Evolutionary conservation across 1,140 invertebrate genomes (phyloP).

Genomic region (Helicoverpa zea): DNA sequence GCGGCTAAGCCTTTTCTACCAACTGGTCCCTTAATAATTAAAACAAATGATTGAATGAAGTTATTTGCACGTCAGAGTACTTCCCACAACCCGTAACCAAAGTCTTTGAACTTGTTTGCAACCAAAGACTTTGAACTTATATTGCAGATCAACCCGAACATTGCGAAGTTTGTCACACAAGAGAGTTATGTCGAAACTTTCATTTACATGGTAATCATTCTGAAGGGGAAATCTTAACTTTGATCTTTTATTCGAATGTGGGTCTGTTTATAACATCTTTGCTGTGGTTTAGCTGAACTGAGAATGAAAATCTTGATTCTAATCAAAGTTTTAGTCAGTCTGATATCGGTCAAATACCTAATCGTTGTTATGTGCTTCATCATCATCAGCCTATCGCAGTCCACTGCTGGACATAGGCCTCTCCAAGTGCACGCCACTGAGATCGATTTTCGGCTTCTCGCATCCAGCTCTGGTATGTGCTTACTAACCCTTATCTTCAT

Average conservation of each 20-base stretch:
- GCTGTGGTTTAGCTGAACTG: not conserved
- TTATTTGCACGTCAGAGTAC: not conserved
- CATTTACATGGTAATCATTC: conserved; percentile 35
- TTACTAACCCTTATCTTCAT: too few species aligned
- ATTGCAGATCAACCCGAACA: conserved; percentile 24
- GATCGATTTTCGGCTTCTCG: too few species aligned
- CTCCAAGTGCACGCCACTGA: too few species aligned
- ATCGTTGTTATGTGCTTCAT: too few species aligned
- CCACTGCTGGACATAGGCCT: too few species aligned
- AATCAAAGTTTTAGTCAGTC: not conserved
- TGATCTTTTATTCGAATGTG: not conserved
- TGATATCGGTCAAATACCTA: not conserved
- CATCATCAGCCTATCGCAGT: too few species aligned
- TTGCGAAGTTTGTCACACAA: not conserved
- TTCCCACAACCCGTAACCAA: not conserved
- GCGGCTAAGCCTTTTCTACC: too few species aligned
- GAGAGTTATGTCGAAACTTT: conserved; percentile 2
- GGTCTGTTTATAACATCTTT: not conserved
- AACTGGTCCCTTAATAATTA: not conserved
- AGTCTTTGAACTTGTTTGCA: not conserved
- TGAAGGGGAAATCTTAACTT: not conserved
- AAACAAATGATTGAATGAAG: not conserved
- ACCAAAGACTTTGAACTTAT: conserved; percentile 8
- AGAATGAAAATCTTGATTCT: too few species aligned
- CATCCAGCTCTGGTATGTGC: too few species aligned